These are phyloP conservation scores for Cryptocheilus praepositus DNA, from an alignment of 2,888 invertebrate genomes.

Conservation along the genomic window DNA sequence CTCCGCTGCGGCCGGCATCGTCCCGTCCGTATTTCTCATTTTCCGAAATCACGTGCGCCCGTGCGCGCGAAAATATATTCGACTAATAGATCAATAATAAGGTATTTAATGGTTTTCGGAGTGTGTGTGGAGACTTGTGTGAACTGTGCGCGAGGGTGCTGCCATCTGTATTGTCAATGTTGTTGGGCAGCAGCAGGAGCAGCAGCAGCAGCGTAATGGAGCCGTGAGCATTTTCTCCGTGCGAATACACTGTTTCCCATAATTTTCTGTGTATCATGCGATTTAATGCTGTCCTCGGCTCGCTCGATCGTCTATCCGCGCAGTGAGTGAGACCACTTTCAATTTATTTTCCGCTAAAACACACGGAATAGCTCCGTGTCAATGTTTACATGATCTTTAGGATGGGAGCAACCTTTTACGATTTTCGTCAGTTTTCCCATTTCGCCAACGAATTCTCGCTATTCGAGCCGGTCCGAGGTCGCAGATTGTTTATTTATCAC, in stretches of 20 bases:
- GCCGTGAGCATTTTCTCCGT: slow-evolving; percentile 72
- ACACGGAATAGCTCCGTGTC: slow-evolving; percentile 56
- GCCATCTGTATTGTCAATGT: slow-evolving; percentile 91
- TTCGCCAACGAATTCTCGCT: slow-evolving; percentile 9
- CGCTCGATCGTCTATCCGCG: slow-evolving; percentile 52
- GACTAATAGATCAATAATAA: slow-evolving; percentile 74
- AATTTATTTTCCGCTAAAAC: slow-evolving; percentile 16
- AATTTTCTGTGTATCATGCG: slow-evolving; percentile 44
- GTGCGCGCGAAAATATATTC: slow-evolving; percentile 67
- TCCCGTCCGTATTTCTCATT: slow-evolving; percentile 1
- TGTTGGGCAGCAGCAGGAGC: slow-evolving; percentile 76
- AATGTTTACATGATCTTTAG: slow-evolving; percentile 67
- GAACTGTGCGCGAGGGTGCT: slow-evolving; percentile 67
- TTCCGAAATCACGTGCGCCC: slow-evolving; percentile 57
- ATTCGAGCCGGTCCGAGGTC: slow-evolving; percentile 15
- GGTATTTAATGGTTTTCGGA: slow-evolving; percentile 70
- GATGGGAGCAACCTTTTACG: slow-evolving; percentile 56
- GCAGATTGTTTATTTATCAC: slow-evolving; percentile 7
- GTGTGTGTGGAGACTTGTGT: slow-evolving; percentile 57
- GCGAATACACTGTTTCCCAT: slow-evolving; percentile 45
- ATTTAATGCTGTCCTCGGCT: slow-evolving; percentile 48
- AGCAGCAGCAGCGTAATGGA: slow-evolving; percentile 71
- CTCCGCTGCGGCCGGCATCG: slow-evolving; percentile 7
- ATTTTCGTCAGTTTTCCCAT: slow-evolving; percentile 40
- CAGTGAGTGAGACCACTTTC: slow-evolving; percentile 44